A percentile compares a stretch with the other conserved stretches of the same genome.
Conservation (phyloP, 1,140 invertebrate species). For the Spodoptera litura region DNA sequence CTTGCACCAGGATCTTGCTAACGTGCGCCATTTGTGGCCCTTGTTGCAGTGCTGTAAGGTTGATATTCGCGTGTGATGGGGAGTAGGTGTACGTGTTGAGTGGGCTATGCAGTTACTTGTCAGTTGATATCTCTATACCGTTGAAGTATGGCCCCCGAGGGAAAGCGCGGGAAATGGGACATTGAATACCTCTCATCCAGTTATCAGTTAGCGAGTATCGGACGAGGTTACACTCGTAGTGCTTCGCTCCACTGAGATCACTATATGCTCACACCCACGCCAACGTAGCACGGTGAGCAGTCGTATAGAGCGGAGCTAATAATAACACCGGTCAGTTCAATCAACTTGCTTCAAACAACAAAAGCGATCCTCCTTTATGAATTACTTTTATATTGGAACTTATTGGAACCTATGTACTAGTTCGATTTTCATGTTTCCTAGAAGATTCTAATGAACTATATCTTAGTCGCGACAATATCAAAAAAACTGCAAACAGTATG, state of each 20-base stretch:
- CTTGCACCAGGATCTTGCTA: constrained; percentile 10
- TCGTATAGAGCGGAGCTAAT: too few relatives aligned
- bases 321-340: too few relatives aligned
- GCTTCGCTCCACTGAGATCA: neutral
- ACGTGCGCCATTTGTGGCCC: neutral
- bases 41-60: constrained; percentile 1
- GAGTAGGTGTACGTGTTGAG: neutral
- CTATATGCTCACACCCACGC: neutral
- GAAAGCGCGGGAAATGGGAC: constrained; percentile 46
- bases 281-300: too few relatives aligned
- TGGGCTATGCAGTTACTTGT: constrained; percentile 39
- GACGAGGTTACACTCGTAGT: neutral
- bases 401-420: too few relatives aligned
- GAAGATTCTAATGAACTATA: too few relatives aligned
- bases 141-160: constrained; percentile 46
- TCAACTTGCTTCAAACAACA: too few relatives aligned
- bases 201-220: constrained; percentile 44
- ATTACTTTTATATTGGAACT: too few relatives aligned
- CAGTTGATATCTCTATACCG: constrained; percentile 42
- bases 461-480: too few relatives aligned
- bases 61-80: neutral
- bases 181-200: constrained; percentile 48
- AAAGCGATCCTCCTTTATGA: too few relatives aligned
- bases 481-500: too few relatives aligned
- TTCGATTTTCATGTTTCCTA: too few relatives aligned